These are phyloP conservation scores for Tetranychus cinnabarinus DNA, from an alignment of 1,140 invertebrate species.

Conservation along the genomic window DNA sequence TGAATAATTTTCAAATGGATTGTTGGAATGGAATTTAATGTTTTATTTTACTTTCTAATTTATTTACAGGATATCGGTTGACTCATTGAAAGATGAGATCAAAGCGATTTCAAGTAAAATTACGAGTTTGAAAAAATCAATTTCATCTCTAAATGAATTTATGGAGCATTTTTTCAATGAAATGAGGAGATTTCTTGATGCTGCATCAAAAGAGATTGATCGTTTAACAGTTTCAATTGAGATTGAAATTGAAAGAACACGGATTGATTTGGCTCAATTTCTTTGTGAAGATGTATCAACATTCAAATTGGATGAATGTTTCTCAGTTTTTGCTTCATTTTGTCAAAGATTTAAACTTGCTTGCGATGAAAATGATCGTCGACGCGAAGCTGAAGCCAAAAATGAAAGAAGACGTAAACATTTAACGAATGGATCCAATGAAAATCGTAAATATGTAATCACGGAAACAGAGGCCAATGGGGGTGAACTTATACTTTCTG, in stretches of 20 bases:
- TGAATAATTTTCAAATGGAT: too few relatives aligned
- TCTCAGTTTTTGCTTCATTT: slow-evolving; percentile 64
- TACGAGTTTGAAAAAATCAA: slow-evolving; percentile 46
- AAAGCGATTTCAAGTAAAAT: slow-evolving; percentile 51
- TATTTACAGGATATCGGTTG: slow-evolving; percentile 66
- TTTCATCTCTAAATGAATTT: not conserved
- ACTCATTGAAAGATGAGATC: slow-evolving; percentile 73
- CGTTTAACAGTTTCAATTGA: slow-evolving; percentile 9
- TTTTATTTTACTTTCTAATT: too few relatives aligned
- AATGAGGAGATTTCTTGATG: slow-evolving; percentile 62
- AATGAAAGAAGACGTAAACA: not conserved
- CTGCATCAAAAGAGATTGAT: slow-evolving; percentile 18
- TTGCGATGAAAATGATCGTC: slow-evolving; percentile 15
- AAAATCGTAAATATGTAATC: not conserved
- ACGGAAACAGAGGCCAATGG: not conserved
- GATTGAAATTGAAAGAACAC: slow-evolving; percentile 44
- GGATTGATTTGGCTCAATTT: slow-evolving; percentile 60
- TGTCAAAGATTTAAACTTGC: slow-evolving; percentile 30
- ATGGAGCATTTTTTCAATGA: not conserved
- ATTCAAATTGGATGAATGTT: slow-evolving; percentile 88
- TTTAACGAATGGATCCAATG: not conserved
- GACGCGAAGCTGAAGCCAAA: slow-evolving; percentile 8
- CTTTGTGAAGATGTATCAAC: slow-evolving; percentile 74
- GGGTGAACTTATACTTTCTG: not conserved
- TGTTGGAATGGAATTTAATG: too few relatives aligned